phyloP scores from a whole-genome alignment of 1,140 invertebrate genomes.

The Probaryconus sp. region DNA sequence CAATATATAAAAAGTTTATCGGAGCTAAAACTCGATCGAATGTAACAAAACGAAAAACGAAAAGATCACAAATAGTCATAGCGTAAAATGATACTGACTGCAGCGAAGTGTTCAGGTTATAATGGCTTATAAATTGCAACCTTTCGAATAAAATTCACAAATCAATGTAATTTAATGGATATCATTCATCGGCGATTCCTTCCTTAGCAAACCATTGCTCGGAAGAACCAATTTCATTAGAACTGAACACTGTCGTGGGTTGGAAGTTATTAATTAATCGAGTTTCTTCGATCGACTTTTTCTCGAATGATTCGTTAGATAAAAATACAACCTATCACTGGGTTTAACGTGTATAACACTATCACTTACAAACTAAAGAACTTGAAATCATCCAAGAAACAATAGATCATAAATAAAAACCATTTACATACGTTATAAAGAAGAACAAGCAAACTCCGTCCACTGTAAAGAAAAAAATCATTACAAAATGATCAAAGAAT shows the following conservation, averaged over 20 bases:
- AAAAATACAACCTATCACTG: slow-evolving; percentile 23
- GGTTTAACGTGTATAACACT: slow-evolving; percentile 6
- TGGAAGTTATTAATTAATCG: slow-evolving; percentile 17
- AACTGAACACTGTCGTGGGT: slow-evolving; percentile 6
- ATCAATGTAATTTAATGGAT: slow-evolving; percentile 6
- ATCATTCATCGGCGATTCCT: slow-evolving; percentile 4
- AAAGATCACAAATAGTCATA: slow-evolving; percentile 52
- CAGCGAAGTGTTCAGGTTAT: slow-evolving; percentile 11
- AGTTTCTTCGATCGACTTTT: neutral
- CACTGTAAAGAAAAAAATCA: too few species aligned
- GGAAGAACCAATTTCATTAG: slow-evolving; percentile 21
- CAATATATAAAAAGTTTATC: slow-evolving; percentile 44
- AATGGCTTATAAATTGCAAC: neutral
- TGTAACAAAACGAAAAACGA: slow-evolving; percentile 43
- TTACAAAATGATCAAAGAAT: too few species aligned
- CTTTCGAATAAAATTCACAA: slow-evolving; percentile 1
- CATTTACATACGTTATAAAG: neutral
- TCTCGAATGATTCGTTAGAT: slow-evolving; percentile 9
- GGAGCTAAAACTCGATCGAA: slow-evolving; percentile 28
- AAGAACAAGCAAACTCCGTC: slow-evolving; percentile 1
- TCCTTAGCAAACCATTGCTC: neutral
- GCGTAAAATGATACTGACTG: slow-evolving; percentile 22
- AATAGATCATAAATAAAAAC: neutral
- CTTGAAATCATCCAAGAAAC: slow-evolving; percentile 6
- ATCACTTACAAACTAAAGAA: slow-evolving; percentile 21